phyloP scores from a whole-genome alignment of 1,140 invertebrate genomes.

The Eufriesea mexicana region DNA sequence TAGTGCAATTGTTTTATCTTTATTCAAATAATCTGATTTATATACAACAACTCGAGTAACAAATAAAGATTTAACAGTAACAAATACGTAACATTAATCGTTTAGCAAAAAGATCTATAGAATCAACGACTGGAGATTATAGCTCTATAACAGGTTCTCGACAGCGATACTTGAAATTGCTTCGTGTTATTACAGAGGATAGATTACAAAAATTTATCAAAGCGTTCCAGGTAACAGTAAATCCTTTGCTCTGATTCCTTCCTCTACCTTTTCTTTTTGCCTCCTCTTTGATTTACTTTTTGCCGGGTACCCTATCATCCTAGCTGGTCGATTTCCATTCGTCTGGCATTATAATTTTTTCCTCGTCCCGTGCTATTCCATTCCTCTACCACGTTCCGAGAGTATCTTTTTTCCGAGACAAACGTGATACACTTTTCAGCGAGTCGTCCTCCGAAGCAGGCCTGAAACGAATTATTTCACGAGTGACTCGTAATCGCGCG shows the following conservation, averaged over 20 bases:
- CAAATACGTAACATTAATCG: background rate
- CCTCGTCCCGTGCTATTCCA: background rate
- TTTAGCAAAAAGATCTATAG: background rate
- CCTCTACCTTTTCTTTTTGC: slow-evolving; percentile 24
- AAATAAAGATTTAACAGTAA: slow-evolving; percentile 4
- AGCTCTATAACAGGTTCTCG: background rate
- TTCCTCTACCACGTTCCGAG: background rate
- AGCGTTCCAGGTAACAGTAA: slow-evolving; percentile 40
- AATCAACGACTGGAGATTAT: background rate
- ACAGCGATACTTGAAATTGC: background rate
- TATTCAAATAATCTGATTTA: slow-evolving; percentile 38
- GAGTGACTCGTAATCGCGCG: background rate
- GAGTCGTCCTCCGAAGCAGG: slow-evolving; percentile 41
- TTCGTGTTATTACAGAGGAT: background rate
- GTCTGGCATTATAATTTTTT: background rate
- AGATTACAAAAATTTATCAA: background rate
- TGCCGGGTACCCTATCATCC: background rate
- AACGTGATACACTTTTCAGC: slow-evolving; percentile 39
- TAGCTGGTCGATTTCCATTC: background rate
- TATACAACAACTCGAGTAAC: slow-evolving; percentile 48
- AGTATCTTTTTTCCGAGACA: background rate
- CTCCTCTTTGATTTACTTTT: slow-evolving; percentile 3
- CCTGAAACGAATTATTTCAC: slow-evolving; percentile 56
- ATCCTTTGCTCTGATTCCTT: slow-evolving; percentile 51
- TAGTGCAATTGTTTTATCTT: slow-evolving; percentile 39